Conservation (phyloP, 2,888 invertebrate species). For the Xylota segnis region DNA sequence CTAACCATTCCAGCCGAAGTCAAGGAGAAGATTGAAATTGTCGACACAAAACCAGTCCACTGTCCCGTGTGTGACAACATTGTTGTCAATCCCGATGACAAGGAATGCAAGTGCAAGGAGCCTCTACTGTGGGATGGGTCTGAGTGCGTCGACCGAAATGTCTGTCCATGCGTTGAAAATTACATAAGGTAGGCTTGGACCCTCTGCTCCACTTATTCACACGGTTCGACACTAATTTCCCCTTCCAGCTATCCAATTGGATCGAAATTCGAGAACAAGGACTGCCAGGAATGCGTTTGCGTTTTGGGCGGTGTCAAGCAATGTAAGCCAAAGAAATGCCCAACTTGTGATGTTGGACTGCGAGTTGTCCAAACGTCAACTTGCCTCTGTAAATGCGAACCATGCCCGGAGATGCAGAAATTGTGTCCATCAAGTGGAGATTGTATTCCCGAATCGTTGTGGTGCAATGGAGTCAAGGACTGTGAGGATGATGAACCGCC, state of each 20-base stretch:
- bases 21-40: constrained; percentile 77
- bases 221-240: too few species aligned
- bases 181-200: constrained; percentile 86
- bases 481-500: constrained; percentile 93
- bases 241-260: constrained; percentile 89
- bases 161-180: constrained; percentile 92
- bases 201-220: too few species aligned
- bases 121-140: constrained; percentile 90
- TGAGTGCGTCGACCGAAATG: constrained; percentile 88
- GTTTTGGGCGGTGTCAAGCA: constrained; percentile 89
- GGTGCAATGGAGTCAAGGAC: constrained; percentile 93
- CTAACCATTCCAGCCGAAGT: constrained; percentile 78
- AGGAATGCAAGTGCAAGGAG: constrained; percentile 86
- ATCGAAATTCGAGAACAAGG: constrained; percentile 88
- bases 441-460: constrained; percentile 88
- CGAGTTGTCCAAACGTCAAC: constrained; percentile 86
- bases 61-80: constrained; percentile 86
- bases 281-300: constrained; percentile 93
- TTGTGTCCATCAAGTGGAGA: constrained; percentile 91
- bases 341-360: constrained; percentile 86
- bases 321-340: constrained; percentile 90
- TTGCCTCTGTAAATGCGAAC: constrained; percentile 90
- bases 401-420: constrained; percentile 88
- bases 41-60: constrained; percentile 75
- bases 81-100: constrained; percentile 57